Conservation (phyloP, 2,888 invertebrate genomes). For the Epinotia brunnichana region DNA sequence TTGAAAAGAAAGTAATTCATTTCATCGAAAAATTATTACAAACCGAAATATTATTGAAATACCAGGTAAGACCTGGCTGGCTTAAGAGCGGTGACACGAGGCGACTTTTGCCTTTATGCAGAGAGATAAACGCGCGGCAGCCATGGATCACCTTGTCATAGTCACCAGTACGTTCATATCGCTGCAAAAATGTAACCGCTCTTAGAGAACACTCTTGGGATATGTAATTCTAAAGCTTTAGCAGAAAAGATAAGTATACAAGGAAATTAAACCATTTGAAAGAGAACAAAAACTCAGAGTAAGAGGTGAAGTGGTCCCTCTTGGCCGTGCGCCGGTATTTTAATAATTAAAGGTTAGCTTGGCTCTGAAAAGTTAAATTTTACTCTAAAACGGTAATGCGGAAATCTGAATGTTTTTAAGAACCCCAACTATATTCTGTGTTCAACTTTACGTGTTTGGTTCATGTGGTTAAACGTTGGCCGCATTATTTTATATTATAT, state of each 20-base stretch:
- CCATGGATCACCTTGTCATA: too few relatives aligned
- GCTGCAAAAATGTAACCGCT: neutral
- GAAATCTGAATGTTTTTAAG: neutral
- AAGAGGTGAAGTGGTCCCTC: conserved; percentile 32
- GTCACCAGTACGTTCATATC: too few relatives aligned
- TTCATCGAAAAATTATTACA: neutral
- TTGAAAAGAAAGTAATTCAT: neutral
- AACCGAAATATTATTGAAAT: conserved; percentile 10
- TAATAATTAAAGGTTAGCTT: conserved; percentile 35
- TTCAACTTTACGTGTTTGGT: neutral
- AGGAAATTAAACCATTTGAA: conserved; percentile 34
- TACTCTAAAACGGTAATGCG: conserved; percentile 9
- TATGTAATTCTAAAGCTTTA: conserved; percentile 21
- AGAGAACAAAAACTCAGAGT: conserved; percentile 36
- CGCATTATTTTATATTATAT: too few relatives aligned
- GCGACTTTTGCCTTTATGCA: too few relatives aligned
- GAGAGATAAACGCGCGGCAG: too few relatives aligned
- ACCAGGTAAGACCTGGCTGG: neutral
- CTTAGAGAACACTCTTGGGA: conserved; percentile 21
- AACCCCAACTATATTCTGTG: neutral
- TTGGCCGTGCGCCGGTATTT: conserved; percentile 35
- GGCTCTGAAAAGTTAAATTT: conserved; percentile 4
- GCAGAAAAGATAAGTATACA: conserved; percentile 25
- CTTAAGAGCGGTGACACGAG: too few relatives aligned
- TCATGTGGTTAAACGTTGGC: too few relatives aligned